Evolutionary conservation across 2,888 invertebrate species (phyloP), one percentile per base, ranked within the genome.

Genomic region (Acronicta psi): DNA sequence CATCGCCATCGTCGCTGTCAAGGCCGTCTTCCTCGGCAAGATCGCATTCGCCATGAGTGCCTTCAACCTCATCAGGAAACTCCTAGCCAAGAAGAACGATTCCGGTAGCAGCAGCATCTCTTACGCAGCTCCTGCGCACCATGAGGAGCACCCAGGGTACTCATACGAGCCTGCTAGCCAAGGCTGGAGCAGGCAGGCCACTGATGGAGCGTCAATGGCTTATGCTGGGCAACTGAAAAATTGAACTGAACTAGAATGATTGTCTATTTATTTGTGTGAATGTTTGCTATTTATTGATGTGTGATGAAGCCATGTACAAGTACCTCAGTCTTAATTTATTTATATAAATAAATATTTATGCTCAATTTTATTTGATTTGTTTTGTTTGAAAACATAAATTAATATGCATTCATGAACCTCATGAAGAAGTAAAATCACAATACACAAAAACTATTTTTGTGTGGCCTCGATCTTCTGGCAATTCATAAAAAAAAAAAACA

Each of bases 21-120:
- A 98, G 95, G 98, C 98, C 11, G 95, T 98, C 73, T 95, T 97
- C 82, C 95, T 98, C 71, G 97, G 97, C 81, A 98, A 98, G 94
- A 96, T 98, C 72, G 97, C 97, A n/a, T 95, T 98, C 56, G 95
- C 97, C 71, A 95, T 98, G 85, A 96, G 96, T 57, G 96, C 96
- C 23, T 95, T 97, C 80, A 96, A 96, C 80, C 91, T 93, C 1
- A 89, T 94, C 77, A 91, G 90, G 80, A 97, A 97, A 86, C 94
- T 98, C n/a, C 85, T 97, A 5, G 56, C 77, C 49, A 96, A 95
- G 89, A 96, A 88, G 95, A 95, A 67, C 44, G 59, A 51, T 5
- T 80, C 85, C 2, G 72, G 81, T 0, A 68, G 80, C 2, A 72
- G 81, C 1, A 68, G 80, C 68, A 95, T 96, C 83, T 97, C 97